These are phyloP conservation scores for Caenorhabditis wallacei DNA, from an alignment of 2,888 invertebrate genomes.

Conservation along the genomic window DNA sequence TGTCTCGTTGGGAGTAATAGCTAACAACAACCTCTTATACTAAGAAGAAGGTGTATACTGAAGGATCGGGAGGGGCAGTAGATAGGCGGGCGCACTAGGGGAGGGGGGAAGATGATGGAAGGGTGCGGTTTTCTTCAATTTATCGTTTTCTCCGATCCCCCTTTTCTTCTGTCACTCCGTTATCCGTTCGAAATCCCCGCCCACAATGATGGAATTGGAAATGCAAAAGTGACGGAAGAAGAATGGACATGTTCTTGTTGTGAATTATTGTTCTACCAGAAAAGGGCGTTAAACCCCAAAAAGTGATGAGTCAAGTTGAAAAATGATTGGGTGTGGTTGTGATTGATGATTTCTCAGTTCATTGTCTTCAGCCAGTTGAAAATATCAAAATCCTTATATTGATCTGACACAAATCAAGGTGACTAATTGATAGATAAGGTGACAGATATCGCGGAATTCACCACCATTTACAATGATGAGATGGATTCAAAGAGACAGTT, in stretches of 20 bases:
- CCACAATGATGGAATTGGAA: slow-evolving; percentile 43
- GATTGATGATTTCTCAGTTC: slow-evolving; percentile 48
- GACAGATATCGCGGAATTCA: slow-evolving; percentile 49
- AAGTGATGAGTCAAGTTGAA: slow-evolving; percentile 48
- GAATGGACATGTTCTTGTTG: slow-evolving; percentile 47
- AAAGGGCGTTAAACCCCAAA: slow-evolving; percentile 29
- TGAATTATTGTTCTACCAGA: slow-evolving; percentile 51
- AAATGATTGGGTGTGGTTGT: slow-evolving; percentile 54
- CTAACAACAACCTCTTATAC: slow-evolving; percentile 21
- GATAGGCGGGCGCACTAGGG: slow-evolving; percentile 26
- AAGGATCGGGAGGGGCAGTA: slow-evolving; percentile 38
- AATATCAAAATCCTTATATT: not conserved
- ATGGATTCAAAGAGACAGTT: slow-evolving; percentile 24
- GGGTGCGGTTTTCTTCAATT: slow-evolving; percentile 60
- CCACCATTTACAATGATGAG: slow-evolving; percentile 1
- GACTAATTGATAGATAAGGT: slow-evolving; percentile 61
- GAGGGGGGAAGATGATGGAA: slow-evolving; percentile 44
- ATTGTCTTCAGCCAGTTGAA: not conserved
- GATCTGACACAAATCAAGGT: slow-evolving; percentile 55
- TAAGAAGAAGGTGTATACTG: slow-evolving; percentile 41
- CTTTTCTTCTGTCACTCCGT: slow-evolving; percentile 44
- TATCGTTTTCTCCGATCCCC: slow-evolving; percentile 45
- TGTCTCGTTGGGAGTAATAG: slow-evolving; percentile 7
- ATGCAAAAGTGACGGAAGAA: slow-evolving; percentile 37
- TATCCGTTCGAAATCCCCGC: slow-evolving; percentile 46